phyloP scores from a whole-genome alignment of 1,140 invertebrate species.

The Aphis gossypii region DNA sequence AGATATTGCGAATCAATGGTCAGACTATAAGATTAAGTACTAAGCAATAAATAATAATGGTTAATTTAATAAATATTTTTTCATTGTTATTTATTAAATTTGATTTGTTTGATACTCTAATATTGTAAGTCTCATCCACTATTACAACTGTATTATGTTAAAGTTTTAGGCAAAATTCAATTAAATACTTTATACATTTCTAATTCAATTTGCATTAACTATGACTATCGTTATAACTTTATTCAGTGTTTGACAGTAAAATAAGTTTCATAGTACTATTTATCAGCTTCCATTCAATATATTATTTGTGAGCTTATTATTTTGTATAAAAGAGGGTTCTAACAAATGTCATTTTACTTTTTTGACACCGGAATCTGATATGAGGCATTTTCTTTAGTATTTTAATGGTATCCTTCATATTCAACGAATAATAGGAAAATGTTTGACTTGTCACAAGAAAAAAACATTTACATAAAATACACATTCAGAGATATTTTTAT shows the following conservation, averaged over 20 bases:
- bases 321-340: slow-evolving; percentile 18
- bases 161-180: background rate
- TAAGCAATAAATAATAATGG: background rate
- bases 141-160: background rate
- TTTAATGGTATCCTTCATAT: slow-evolving; percentile 11
- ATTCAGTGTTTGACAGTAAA: background rate
- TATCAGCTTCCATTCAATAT: slow-evolving; percentile 7
- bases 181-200: background rate
- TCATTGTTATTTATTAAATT: background rate
- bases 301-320: slow-evolving; percentile 24
- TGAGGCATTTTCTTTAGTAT: slow-evolving; percentile 15
- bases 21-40: background rate
- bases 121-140: background rate
- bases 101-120: background rate
- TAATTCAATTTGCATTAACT: background rate
- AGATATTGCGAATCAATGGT: background rate
- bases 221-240: background rate
- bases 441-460: background rate
- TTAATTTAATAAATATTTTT: background rate
- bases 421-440: background rate
- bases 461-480: background rate
- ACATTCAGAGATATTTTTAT: background rate
- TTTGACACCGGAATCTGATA: slow-evolving; percentile 32
- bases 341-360: slow-evolving; percentile 24
- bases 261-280: background rate